Evolutionary conservation across 2,113 vertebrate species (phyloP).

Genomic region (Onychorhynchus coronatus): DNA sequence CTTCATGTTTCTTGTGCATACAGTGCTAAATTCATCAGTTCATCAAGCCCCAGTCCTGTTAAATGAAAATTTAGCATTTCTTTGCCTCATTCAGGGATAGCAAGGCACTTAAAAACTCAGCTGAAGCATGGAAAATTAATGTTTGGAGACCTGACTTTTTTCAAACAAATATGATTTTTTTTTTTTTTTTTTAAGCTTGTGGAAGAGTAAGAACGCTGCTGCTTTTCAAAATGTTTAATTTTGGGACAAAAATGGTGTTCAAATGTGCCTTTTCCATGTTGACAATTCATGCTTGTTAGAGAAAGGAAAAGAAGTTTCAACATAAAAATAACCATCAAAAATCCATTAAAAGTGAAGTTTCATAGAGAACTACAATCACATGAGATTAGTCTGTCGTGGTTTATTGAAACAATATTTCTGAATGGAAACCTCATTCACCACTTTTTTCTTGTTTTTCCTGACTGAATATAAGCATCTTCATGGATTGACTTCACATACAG

Average conservation of each 20-base stretch:
- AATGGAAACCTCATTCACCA: background rate
- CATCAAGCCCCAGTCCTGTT: background rate
- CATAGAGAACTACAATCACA: background rate
- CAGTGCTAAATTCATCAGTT: background rate
- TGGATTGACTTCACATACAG: background rate
- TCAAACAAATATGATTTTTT: background rate
- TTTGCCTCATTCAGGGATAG: background rate
- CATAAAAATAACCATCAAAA: background rate
- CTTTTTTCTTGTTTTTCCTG: background rate
- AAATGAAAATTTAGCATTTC: background rate
- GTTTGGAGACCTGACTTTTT: background rate
- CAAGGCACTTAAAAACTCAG: background rate
- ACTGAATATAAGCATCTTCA: background rate
- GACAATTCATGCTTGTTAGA: background rate
- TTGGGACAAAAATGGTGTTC: background rate
- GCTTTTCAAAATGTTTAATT: background rate
- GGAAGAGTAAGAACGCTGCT: background rate
- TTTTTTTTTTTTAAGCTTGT: too few relatives aligned
- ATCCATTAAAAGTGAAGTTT: background rate
- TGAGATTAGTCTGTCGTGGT: background rate
- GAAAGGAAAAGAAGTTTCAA: background rate
- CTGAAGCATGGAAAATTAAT: background rate
- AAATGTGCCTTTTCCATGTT: background rate
- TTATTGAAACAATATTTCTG: background rate
- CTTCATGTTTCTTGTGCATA: background rate